Evolutionary conservation across 2,888 invertebrate species (phyloP).

Genomic region (Melangyna quadrimaculata): DNA sequence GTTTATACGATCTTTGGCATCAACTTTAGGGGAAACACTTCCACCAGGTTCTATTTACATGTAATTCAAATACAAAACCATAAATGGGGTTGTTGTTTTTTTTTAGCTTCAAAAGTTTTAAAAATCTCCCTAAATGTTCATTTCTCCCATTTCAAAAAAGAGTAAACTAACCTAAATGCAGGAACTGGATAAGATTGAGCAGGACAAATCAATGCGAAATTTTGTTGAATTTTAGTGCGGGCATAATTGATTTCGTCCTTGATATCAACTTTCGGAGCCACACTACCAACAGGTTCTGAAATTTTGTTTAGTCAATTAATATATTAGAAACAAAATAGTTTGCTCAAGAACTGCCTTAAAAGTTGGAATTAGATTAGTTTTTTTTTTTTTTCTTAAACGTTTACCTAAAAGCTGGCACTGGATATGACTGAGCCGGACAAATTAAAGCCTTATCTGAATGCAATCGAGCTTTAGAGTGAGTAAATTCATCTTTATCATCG

Average conservation of each 20-base stretch:
- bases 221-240: slow-evolving; percentile 79
- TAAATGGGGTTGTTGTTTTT: neutral
- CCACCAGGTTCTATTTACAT: slow-evolving; percentile 85
- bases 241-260: slow-evolving; percentile 83
- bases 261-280: slow-evolving; percentile 83
- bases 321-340: neutral
- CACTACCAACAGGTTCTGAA: slow-evolving; percentile 82
- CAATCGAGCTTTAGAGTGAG: slow-evolving; percentile 76
- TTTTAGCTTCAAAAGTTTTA: neutral
- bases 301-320: neutral
- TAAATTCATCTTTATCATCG: slow-evolving; percentile 84
- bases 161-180: slow-evolving; percentile 83
- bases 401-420: slow-evolving; percentile 77
- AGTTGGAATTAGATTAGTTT: slow-evolving; percentile 80
- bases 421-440: slow-evolving; percentile 89
- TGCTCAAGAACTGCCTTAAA: slow-evolving; percentile 68
- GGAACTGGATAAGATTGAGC: slow-evolving; percentile 89
- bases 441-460: slow-evolving; percentile 83
- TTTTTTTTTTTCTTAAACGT: slow-evolving; percentile 80
- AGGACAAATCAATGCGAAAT: slow-evolving; percentile 85
- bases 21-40: slow-evolving; percentile 86
- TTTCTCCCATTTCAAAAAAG: neutral
- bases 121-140: slow-evolving; percentile 72
- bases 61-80: slow-evolving; percentile 39
- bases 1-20: slow-evolving; percentile 84